These are phyloP conservation scores for Ictalurus punctatus DNA, from an alignment of 2,113 vertebrate genomes.

Conservation along the genomic window DNA sequence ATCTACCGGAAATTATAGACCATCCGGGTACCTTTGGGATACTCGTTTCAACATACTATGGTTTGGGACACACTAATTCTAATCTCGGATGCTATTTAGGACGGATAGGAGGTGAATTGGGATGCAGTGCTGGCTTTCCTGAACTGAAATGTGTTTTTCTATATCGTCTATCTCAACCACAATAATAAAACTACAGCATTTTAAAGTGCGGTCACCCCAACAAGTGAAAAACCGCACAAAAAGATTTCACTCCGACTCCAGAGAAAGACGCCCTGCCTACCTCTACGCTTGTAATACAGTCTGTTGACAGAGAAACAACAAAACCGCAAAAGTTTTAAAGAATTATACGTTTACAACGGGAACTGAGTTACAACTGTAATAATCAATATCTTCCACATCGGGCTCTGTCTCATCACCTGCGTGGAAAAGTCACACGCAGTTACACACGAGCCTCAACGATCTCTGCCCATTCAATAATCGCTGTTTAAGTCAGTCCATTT, in stretches of 20 bases:
- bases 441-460: background rate
- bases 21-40: too few species aligned
- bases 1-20: too few species aligned
- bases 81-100: too few species aligned
- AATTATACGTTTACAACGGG: background rate
- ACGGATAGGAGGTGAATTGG: too few species aligned
- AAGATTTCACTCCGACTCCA: background rate
- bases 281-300: background rate
- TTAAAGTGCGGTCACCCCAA: background rate
- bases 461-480: background rate
- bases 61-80: too few species aligned
- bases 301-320: background rate
- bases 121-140: too few species aligned
- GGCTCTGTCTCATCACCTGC: background rate
- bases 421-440: background rate
- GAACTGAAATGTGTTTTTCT: background rate
- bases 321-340: background rate
- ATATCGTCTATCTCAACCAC: too few species aligned
- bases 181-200: background rate
- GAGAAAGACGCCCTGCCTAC: too few species aligned
- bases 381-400: background rate
- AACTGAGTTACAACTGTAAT: background rate
- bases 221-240: background rate
- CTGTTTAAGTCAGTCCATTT: background rate
- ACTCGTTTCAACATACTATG: too few species aligned